phyloP scores from a whole-genome alignment of 2,113 vertebrate species.

The Cacatua alba region DNA sequence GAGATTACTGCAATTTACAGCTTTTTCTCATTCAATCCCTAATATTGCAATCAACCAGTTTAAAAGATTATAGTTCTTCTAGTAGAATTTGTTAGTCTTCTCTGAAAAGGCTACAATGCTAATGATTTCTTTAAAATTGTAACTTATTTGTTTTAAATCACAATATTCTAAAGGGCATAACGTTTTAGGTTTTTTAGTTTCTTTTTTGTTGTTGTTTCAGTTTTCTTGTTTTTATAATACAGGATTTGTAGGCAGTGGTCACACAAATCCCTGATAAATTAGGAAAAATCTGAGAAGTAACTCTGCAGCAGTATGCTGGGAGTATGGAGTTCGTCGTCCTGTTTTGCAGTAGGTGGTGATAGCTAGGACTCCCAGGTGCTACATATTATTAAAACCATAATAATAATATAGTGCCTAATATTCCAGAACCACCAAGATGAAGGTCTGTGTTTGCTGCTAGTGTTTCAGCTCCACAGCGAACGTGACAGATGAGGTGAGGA shows the following conservation, averaged over 20 bases:
- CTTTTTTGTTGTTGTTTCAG: background rate
- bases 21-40: background rate
- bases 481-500: background rate
- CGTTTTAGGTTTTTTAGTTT: background rate
- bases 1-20: background rate
- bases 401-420: background rate
- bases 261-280: background rate
- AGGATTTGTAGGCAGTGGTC: too few species aligned
- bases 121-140: background rate
- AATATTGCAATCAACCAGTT: background rate
- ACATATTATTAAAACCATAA: background rate
- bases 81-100: background rate
- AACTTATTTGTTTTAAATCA: background rate
- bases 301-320: background rate
- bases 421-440: background rate
- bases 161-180: background rate
- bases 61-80: background rate
- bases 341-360: background rate
- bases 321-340: background rate
- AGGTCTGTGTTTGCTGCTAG: background rate
- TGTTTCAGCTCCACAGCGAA: background rate
- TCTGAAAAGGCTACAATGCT: background rate
- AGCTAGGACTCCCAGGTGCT: background rate
- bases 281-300: background rate
- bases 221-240: too few species aligned